A percentile compares a stretch with the other conserved stretches of the same genome.
Conservation (phyloP, 2,113 vertebrate genomes). For the Lethenteron reissneri region DNA sequence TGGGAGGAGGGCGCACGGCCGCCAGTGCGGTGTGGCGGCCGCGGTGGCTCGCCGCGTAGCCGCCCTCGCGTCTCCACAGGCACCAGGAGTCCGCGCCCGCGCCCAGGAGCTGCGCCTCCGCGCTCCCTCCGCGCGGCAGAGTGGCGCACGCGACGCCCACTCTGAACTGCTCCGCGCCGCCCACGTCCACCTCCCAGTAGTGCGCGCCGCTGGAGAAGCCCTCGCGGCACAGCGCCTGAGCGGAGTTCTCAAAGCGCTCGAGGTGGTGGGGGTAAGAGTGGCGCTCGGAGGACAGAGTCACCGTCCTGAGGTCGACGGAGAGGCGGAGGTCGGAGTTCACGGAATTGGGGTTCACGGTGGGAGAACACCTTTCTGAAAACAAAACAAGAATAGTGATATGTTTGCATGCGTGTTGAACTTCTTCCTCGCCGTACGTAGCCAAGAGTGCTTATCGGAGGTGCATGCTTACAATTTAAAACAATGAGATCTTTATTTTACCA, state of each 20-base stretch:
- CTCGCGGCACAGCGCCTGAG: constrained; percentile 10
- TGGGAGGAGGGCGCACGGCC: too few relatives aligned
- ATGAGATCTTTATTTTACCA: too few relatives aligned
- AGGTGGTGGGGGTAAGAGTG: neutral
- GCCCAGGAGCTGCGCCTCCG: too few relatives aligned
- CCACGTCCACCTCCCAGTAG: constrained; percentile 15
- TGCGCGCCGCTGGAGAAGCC: constrained; percentile 10
- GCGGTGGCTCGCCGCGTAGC: too few relatives aligned
- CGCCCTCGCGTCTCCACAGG: too few relatives aligned
- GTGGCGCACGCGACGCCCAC: neutral
- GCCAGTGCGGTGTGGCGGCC: too few relatives aligned
- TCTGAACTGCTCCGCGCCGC: constrained; percentile 6
- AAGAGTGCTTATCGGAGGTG: too few relatives aligned
- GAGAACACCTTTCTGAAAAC: constrained; percentile 7
- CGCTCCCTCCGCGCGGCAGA: neutral
- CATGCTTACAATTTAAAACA: too few relatives aligned
- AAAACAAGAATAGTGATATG: too few relatives aligned
- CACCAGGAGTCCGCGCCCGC: too few relatives aligned
- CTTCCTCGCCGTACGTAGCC: too few relatives aligned
- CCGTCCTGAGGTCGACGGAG: constrained; percentile 10
- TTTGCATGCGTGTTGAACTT: too few relatives aligned
- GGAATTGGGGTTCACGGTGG: constrained; percentile 10
- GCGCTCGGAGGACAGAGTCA: constrained; percentile 8
- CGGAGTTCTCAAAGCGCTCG: constrained; percentile 11
- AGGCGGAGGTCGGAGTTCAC: constrained; percentile 12